These are phyloP conservation scores for Drosophila nannoptera DNA, from an alignment of 1,140 invertebrate genomes.

Conservation along the genomic window DNA sequence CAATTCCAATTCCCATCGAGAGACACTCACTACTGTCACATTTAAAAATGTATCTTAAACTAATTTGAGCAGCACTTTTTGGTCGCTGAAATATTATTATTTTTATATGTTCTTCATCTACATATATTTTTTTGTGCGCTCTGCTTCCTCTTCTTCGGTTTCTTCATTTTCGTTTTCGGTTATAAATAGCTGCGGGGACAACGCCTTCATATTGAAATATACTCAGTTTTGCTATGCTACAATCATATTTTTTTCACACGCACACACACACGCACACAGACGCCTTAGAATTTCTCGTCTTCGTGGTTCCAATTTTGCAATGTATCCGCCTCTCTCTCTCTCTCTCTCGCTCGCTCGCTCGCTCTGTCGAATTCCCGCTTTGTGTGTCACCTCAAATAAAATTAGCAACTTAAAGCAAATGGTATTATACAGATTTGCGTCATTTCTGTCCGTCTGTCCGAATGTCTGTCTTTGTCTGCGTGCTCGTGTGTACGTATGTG, in stretches of 20 bases:
- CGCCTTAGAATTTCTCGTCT: conserved; percentile 23
- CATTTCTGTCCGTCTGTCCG: conserved; percentile 54
- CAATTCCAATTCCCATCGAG: conserved; percentile 47
- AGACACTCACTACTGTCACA: conserved; percentile 74
- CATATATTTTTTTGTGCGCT: too few relatives aligned
- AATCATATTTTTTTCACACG: conserved; percentile 55
- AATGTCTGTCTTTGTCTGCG: conserved; percentile 8
- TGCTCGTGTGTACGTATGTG: background rate
- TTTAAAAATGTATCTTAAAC: conserved; percentile 75
- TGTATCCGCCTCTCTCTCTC: conserved; percentile 3
- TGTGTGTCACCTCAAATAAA: conserved; percentile 76
- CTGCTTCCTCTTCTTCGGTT: too few relatives aligned
- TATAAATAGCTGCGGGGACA: conserved; percentile 57
- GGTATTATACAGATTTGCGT: conserved; percentile 72
- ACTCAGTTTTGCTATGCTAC: conserved; percentile 58
- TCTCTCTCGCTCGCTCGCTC: conserved; percentile 11
- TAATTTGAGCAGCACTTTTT: conserved; percentile 69
- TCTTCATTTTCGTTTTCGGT: conserved; percentile 26
- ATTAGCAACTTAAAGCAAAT: conserved; percentile 72
- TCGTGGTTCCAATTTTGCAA: conserved; percentile 5
- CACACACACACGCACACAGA: conserved; percentile 15
- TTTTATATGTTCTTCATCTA: conserved; percentile 38
- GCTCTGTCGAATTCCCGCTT: conserved; percentile 59
- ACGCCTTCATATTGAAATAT: conserved; percentile 62
- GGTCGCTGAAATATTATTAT: conserved; percentile 57